These are phyloP conservation scores for Terebella lapidaria DNA, from an alignment of 2,888 invertebrate species.

Conservation along the genomic window DNA sequence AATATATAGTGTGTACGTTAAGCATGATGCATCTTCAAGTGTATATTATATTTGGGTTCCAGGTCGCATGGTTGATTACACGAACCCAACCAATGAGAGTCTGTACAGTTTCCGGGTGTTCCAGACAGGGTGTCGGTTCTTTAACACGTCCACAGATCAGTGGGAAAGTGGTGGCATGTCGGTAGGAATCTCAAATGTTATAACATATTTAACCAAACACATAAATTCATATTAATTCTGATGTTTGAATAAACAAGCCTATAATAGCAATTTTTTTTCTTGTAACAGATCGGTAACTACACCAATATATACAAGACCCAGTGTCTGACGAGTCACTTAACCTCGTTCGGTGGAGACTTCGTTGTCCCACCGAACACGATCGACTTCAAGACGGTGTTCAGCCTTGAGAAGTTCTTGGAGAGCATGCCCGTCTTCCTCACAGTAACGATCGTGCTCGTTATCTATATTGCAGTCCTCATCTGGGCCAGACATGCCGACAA, in stretches of 20 bases:
- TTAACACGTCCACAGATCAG: constrained; percentile 36
- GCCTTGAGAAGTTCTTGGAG: constrained; percentile 40
- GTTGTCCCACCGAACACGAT: constrained; percentile 52
- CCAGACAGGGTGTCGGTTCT: constrained; percentile 43
- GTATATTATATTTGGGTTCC: too few relatives aligned
- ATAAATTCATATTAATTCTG: too few relatives aligned
- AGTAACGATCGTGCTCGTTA: constrained; percentile 39
- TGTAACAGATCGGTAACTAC: not conserved
- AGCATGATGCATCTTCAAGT: too few relatives aligned
- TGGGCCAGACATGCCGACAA: constrained; percentile 50
- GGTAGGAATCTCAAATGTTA: not conserved
- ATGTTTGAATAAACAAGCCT: too few relatives aligned
- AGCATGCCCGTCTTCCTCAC: constrained; percentile 52
- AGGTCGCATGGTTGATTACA: not conserved
- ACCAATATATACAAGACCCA: constrained; percentile 30
- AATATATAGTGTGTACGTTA: too few relatives aligned
- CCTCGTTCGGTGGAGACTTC: constrained; percentile 51
- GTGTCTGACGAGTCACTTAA: constrained; percentile 49
- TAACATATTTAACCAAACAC: too few relatives aligned
- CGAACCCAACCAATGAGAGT: not conserved
- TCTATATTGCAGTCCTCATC: constrained; percentile 43
- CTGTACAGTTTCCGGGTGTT: constrained; percentile 16
- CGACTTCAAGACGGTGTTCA: constrained; percentile 51
- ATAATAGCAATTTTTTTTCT: not conserved
- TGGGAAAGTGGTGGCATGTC: constrained; percentile 30